Conservation (phyloP, 1,140 invertebrate species). For the Rhizoglyphus robini region DNA sequence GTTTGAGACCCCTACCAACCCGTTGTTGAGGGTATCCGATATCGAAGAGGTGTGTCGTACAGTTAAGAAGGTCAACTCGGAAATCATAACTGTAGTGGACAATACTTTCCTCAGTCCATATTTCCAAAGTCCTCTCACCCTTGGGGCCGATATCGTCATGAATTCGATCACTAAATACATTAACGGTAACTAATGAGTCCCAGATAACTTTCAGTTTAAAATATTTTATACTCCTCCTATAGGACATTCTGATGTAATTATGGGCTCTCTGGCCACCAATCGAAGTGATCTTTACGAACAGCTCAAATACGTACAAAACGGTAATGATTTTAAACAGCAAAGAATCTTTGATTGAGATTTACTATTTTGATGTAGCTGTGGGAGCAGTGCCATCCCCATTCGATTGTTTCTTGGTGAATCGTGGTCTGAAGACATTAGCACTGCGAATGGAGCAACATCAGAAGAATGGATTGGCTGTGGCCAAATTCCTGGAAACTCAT, state of each 20-base stretch:
- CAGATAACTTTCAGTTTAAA: slow-evolving; percentile 15
- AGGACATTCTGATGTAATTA: slow-evolving; percentile 87
- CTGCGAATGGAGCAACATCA: slow-evolving; percentile 77
- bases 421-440: slow-evolving; percentile 74
- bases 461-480: slow-evolving; percentile 58
- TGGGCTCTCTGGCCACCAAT: slow-evolving; percentile 73
- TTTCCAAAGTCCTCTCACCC: slow-evolving; percentile 71
- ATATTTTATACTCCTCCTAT: slow-evolving; percentile 27
- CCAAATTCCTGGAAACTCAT: slow-evolving; percentile 62
- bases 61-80: slow-evolving; percentile 42
- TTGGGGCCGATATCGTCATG: slow-evolving; percentile 80
- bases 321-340: slow-evolving; percentile 41
- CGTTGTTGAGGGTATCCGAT: slow-evolving; percentile 76
- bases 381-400: slow-evolving; percentile 89
- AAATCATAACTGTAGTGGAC: slow-evolving; percentile 77
- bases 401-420: slow-evolving; percentile 83
- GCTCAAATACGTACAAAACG: slow-evolving; percentile 75
- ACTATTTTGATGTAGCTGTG: slow-evolving; percentile 42
- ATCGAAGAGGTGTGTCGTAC: slow-evolving; percentile 57
- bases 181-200: too few species aligned
- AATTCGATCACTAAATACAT: slow-evolving; percentile 97
- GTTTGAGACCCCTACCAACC: slow-evolving; percentile 97
- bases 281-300: slow-evolving; percentile 53
- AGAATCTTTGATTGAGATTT: slow-evolving; percentile 7
- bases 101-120: slow-evolving; percentile 96